These are phyloP conservation scores for Sinohyriopsis cumingii DNA, from an alignment of 2,888 invertebrate genomes.

Conservation along the genomic window DNA sequence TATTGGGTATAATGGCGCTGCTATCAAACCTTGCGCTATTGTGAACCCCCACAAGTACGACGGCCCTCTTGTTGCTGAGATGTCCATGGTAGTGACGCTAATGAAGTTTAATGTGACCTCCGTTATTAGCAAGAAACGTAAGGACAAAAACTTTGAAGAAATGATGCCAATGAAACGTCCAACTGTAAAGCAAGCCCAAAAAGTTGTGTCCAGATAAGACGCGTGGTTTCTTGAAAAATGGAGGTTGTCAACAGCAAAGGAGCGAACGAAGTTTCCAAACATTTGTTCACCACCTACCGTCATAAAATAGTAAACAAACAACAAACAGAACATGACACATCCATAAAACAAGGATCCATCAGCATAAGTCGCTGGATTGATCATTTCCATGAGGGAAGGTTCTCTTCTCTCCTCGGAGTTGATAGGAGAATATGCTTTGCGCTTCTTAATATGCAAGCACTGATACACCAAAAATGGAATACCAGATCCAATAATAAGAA, in stretches of 20 bases:
- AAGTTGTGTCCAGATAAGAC: slow-evolving; percentile 19
- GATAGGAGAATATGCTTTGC: too few species aligned
- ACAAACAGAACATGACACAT: slow-evolving; percentile 5
- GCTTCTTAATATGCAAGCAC: too few species aligned
- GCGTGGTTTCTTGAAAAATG: slow-evolving; percentile 18
- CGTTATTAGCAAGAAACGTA: slow-evolving; percentile 11
- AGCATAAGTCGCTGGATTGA: slow-evolving; percentile 29
- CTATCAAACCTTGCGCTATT: slow-evolving; percentile 15
- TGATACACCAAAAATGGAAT: too few species aligned
- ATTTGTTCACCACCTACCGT: slow-evolving; percentile 23
- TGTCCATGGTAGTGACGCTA: slow-evolving; percentile 5
- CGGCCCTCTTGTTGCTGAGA: slow-evolving; percentile 5
- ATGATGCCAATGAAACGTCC: slow-evolving; percentile 23
- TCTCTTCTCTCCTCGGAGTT: too few species aligned
- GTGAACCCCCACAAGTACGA: slow-evolving; percentile 14
- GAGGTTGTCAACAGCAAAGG: slow-evolving; percentile 28
- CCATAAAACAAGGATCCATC: slow-evolving; percentile 19
- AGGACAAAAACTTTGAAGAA: slow-evolving; percentile 11
- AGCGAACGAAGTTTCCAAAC: slow-evolving; percentile 19
- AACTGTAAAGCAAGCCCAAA: slow-evolving; percentile 23
- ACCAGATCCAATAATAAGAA: too few species aligned
- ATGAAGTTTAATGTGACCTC: slow-evolving; percentile 5
- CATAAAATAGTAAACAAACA: slow-evolving; percentile 20
- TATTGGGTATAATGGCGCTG: slow-evolving; percentile 23
- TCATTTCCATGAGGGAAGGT: slow-evolving; percentile 9